phyloP scores from a whole-genome alignment of 2,113 vertebrate genomes.

The Orientallactaga bullata region DNA sequence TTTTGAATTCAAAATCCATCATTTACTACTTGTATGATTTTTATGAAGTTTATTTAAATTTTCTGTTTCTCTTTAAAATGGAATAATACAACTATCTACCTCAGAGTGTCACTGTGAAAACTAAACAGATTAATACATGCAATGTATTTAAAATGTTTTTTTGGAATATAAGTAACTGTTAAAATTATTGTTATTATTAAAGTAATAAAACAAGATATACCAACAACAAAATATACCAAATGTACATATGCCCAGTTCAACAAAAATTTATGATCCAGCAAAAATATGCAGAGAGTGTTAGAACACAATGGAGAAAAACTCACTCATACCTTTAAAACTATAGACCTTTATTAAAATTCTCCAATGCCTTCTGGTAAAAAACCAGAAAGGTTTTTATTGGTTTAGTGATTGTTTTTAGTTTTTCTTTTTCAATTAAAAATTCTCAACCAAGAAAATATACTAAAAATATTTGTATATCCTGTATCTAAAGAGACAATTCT shows the following conservation, averaged over 20 bases:
- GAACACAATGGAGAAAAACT: too few species aligned
- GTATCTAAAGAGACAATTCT: not conserved
- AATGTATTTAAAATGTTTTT: not conserved
- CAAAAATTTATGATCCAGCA: too few species aligned
- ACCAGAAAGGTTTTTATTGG: too few species aligned
- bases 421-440: too few species aligned
- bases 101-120: not conserved
- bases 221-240: too few species aligned
- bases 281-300: too few species aligned
- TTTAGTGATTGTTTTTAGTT: too few species aligned
- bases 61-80: not conserved
- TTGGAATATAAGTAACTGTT: not conserved
- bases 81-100: not conserved
- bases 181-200: not conserved
- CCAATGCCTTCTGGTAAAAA: too few species aligned
- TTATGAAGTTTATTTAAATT: not conserved
- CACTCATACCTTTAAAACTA: too few species aligned
- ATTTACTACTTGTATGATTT: not conserved
- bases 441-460: not conserved
- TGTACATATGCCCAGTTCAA: too few species aligned
- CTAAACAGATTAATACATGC: not conserved
- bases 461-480: not conserved
- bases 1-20: not conserved
- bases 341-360: too few species aligned
- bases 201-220: not conserved